Conservation (phyloP, 1,140 invertebrate genomes). For the Sesamia nonagrioides region DNA sequence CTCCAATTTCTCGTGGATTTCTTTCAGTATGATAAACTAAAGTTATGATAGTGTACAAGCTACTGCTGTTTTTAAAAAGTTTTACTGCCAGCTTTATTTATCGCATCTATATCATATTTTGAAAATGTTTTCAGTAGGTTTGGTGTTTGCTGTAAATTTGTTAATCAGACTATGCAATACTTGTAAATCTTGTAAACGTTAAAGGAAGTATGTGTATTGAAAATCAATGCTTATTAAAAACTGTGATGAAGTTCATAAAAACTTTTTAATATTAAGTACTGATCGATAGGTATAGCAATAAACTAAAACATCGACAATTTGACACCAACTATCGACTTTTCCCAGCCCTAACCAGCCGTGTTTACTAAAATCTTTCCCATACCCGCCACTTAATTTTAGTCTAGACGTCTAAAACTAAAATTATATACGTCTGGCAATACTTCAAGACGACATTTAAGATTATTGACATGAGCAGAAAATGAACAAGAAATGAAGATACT, state of each 20-base stretch:
- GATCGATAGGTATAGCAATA: not conserved
- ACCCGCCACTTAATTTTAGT: conserved; percentile 37
- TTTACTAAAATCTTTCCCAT: conserved; percentile 30
- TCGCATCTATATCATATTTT: conserved; percentile 8
- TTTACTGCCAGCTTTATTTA: not conserved
- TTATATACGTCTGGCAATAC: conserved; percentile 50
- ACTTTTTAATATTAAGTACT: no score
- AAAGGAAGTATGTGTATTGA: not conserved
- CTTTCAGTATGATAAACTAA: conserved; percentile 41
- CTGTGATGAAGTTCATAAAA: no score
- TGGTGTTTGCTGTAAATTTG: not conserved
- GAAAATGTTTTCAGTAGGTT: not conserved
- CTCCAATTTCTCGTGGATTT: conserved; percentile 41
- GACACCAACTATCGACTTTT: not conserved
- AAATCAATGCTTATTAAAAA: not conserved
- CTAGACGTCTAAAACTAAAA: conserved; percentile 43
- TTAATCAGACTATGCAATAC: no score
- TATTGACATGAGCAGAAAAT: conserved; percentile 42
- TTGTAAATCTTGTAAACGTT: no score
- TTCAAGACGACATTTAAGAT: conserved; percentile 48
- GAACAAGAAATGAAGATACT: not conserved
- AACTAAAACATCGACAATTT: conserved; percentile 4
- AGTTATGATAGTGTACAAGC: conserved; percentile 35
- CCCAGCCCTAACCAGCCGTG: not conserved
- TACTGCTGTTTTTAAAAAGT: conserved; percentile 21